These are phyloP conservation scores for Drosophila koepferae DNA, from an alignment of 2,888 invertebrate genomes.

Conservation along the genomic window DNA sequence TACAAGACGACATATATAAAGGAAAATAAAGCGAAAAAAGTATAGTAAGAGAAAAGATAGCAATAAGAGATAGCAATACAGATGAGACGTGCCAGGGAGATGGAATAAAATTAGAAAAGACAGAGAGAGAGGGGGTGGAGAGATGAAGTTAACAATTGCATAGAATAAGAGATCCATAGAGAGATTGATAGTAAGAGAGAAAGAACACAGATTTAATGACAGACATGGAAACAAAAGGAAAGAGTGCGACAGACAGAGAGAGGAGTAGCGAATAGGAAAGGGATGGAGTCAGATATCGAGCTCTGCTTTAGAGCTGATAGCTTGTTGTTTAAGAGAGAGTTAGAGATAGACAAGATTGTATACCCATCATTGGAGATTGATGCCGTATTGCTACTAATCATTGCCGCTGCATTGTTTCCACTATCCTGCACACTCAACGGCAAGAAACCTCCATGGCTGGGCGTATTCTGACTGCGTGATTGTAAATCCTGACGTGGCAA, in stretches of 20 bases:
- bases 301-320: background rate
- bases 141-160: too few species aligned
- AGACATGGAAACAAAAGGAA: background rate
- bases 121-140: background rate
- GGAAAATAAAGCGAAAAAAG: too few species aligned
- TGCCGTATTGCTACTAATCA: background rate
- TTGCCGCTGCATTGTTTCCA: constrained; percentile 10
- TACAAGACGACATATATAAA: too few species aligned
- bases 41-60: too few species aligned
- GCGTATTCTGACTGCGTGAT: constrained; percentile 22
- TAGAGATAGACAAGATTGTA: background rate
- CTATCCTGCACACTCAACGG: constrained; percentile 8
- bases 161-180: background rate
- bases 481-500: constrained; percentile 22
- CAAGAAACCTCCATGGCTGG: constrained; percentile 18
- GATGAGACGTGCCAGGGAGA: background rate
- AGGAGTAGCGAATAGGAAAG: background rate
- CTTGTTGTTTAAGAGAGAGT: background rate
- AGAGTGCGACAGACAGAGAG: background rate
- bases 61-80: too few species aligned
- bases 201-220: background rate
- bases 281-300: background rate
- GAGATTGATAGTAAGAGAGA: background rate
- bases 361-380: constrained; percentile 33
- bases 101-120: background rate